These are phyloP conservation scores for Sceloporus undulatus DNA, from an alignment of 2,113 vertebrate genomes.

Conservation along the genomic window DNA sequence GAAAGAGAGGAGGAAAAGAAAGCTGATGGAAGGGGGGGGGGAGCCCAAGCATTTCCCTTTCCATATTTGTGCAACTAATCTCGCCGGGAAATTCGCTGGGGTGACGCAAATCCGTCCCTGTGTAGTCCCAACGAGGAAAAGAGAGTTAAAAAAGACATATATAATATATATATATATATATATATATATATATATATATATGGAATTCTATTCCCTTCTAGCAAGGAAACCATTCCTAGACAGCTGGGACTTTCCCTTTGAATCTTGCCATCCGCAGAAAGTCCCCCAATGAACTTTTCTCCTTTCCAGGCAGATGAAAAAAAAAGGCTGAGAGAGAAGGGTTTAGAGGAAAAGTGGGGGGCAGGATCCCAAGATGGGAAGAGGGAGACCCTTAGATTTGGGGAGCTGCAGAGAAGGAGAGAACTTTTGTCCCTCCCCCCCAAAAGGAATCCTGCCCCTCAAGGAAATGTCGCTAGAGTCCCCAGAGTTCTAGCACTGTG, in stretches of 20 bases:
- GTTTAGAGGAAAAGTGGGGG: too few species aligned
- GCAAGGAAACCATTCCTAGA: constrained; percentile 94
- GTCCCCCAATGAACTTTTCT: constrained; percentile 67
- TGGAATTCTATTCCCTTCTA: constrained; percentile 92
- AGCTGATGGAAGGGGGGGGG: constrained; percentile 60
- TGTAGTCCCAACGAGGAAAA: constrained; percentile 69
- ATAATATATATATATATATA: constrained; percentile 89
- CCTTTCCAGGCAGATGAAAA: background rate
- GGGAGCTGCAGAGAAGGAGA: too few species aligned
- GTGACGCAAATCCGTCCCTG: constrained; percentile 99
- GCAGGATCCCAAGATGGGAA: too few species aligned
- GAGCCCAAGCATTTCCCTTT: constrained; percentile 96
- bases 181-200: constrained; percentile 89
- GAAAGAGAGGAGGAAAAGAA: background rate
- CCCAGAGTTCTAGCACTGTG: too few species aligned
- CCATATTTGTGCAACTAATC: constrained; percentile 99
- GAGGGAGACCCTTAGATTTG: too few species aligned
- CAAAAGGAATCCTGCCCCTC: too few species aligned
- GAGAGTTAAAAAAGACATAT: constrained; percentile 31
- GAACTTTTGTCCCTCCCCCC: too few species aligned
- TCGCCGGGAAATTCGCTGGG: constrained; percentile 92
- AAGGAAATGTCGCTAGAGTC: too few species aligned
- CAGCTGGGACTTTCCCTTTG: constrained; percentile 87
- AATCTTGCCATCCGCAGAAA: constrained; percentile 80
- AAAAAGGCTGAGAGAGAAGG: background rate